Evolutionary conservation across 2,888 invertebrate genomes (phyloP).

Genomic region (Netelia inedita): DNA sequence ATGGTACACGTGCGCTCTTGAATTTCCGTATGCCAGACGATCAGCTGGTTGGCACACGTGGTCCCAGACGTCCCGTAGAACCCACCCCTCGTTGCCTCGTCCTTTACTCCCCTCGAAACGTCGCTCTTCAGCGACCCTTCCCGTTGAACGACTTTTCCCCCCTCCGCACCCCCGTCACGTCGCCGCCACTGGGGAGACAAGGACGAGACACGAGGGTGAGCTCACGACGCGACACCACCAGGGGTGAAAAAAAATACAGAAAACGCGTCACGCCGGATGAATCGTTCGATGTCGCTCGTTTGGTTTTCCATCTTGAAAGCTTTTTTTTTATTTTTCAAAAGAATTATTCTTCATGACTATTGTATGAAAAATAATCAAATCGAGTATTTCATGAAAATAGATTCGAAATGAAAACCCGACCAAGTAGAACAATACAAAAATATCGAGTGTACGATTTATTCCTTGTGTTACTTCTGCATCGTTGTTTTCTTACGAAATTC

Average conservation of each 20-base stretch:
- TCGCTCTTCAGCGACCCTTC: slow-evolving; percentile 62
- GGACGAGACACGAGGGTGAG: slow-evolving; percentile 60
- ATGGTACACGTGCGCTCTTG: slow-evolving; percentile 59
- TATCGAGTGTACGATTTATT: no score
- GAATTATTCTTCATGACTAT: not conserved
- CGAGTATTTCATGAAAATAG: no score
- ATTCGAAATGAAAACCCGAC: no score
- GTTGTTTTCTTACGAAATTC: slow-evolving; percentile 4
- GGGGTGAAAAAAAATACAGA: slow-evolving; percentile 51
- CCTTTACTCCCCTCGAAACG: slow-evolving; percentile 30
- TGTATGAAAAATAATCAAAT: no score
- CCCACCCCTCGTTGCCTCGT: slow-evolving; percentile 31
- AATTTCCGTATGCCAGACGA: slow-evolving; percentile 67
- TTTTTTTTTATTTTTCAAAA: not conserved
- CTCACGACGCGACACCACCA: slow-evolving; percentile 22
- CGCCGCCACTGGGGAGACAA: slow-evolving; percentile 58
- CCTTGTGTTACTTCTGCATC: not conserved
- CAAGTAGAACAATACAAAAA: no score
- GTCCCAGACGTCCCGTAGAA: slow-evolving; percentile 63
- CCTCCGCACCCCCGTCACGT: slow-evolving; percentile 42
- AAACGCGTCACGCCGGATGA: slow-evolving; percentile 29
- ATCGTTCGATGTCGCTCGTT: slow-evolving; percentile 44
- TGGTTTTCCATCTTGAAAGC: slow-evolving; percentile 5
- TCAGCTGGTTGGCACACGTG: slow-evolving; percentile 74
- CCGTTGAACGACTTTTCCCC: slow-evolving; percentile 56